phyloP scores from a whole-genome alignment of 2,113 vertebrate genomes.

The Emberiza fucata region DNA sequence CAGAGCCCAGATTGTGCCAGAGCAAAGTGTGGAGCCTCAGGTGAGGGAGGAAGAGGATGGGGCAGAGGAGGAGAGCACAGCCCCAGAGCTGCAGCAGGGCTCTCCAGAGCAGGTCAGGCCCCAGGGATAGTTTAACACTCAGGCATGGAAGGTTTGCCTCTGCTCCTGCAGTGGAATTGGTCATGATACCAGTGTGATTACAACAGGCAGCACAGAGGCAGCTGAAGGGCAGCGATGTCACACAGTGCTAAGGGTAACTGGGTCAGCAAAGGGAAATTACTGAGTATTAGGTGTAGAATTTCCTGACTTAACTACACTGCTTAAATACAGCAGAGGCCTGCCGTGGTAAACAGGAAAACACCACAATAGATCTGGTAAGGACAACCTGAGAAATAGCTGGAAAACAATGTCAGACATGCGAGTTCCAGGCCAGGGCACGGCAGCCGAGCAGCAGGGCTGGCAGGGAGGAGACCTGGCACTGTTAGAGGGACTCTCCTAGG shows the following conservation, averaged over 20 bases:
- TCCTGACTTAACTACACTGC: background rate
- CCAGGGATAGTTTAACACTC: background rate
- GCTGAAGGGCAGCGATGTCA: background rate
- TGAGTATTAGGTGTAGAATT: background rate
- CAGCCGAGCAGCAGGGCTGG: background rate
- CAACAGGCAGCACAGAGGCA: background rate
- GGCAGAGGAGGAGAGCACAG: background rate
- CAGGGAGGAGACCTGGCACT: background rate
- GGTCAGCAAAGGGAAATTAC: background rate
- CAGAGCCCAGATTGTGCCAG: background rate
- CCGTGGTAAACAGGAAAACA: constrained; percentile 43
- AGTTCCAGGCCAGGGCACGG: background rate
- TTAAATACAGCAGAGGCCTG: background rate
- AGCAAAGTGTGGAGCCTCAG: background rate
- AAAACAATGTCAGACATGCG: background rate
- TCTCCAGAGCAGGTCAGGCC: background rate
- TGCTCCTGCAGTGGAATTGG: background rate
- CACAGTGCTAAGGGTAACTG: background rate
- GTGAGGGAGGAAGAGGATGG: background rate
- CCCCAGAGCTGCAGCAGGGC: background rate
- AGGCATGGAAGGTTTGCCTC: background rate
- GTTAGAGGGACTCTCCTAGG: background rate
- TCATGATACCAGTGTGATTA: rapidly evolving
- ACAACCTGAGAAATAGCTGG: background rate
- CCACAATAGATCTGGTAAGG: background rate